Conservation (phyloP, 2,888 invertebrate species). For the Clepsis dumicolana region DNA sequence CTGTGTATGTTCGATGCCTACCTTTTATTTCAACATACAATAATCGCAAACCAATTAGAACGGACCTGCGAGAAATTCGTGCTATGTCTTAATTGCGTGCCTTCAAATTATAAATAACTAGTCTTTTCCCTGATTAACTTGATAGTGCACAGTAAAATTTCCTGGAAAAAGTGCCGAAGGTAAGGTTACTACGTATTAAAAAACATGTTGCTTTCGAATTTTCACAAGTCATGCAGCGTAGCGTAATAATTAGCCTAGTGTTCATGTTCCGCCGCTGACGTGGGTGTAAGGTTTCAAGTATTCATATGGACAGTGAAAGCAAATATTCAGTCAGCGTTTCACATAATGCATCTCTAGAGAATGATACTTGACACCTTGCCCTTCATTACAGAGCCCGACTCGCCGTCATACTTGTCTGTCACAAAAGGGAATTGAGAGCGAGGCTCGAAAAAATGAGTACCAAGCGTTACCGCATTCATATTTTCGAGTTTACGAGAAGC, state of each 20-base stretch:
- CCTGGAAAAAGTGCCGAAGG: neutral
- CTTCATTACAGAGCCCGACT: constrained; percentile 58
- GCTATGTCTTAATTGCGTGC: no score
- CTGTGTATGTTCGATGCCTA: neutral
- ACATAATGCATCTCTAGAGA: constrained; percentile 74
- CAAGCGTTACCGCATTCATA: neutral
- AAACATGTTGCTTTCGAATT: constrained; percentile 21
- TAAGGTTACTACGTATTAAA: neutral
- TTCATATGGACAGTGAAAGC: constrained; percentile 79
- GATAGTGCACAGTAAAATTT: neutral
- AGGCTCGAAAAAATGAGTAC: constrained; percentile 18
- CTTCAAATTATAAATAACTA: neutral
- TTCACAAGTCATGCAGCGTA: constrained; percentile 31
- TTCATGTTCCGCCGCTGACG: constrained; percentile 54
- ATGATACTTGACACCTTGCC: constrained; percentile 78
- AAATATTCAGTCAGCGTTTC: constrained; percentile 73
- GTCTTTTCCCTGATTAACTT: neutral
- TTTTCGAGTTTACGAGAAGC: neutral
- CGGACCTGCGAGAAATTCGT: no score
- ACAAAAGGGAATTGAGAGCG: constrained; percentile 31
- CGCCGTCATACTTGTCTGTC: constrained; percentile 40
- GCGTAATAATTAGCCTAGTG: constrained; percentile 41
- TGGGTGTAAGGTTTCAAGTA: constrained; percentile 77
- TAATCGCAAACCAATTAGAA: no score
- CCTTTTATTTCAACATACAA: neutral